These are phyloP conservation scores for Globodera rostochiensis DNA, from an alignment of 1,140 invertebrate genomes.

Conservation along the genomic window DNA sequence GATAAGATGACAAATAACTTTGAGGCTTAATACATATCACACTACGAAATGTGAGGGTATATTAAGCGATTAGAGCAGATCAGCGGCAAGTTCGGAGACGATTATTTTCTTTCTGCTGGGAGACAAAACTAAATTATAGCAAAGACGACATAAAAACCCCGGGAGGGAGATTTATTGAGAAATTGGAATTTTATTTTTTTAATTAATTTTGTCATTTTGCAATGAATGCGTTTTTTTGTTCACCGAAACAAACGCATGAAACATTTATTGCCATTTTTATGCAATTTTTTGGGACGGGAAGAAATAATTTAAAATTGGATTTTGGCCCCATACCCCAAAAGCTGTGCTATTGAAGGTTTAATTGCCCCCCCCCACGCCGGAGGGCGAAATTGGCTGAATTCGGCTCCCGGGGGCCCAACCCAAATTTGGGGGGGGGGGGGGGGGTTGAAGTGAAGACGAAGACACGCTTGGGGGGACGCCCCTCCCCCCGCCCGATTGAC, in stretches of 20 bases:
- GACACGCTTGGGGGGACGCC: too few relatives aligned
- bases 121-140: too few relatives aligned
- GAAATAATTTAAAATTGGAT: not conserved
- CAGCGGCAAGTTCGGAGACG: not conserved
- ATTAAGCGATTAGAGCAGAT: not conserved
- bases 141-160: not conserved
- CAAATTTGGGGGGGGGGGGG: too few relatives aligned
- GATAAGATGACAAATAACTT: not conserved
- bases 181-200: not conserved
- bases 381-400: not conserved
- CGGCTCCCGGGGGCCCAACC: not conserved
- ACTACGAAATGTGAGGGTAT: not conserved
- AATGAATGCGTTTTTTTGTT: too few relatives aligned
- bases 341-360: not conserved
- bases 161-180: not conserved
- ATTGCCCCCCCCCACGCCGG: not conserved
- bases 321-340: not conserved
- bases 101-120: too few relatives aligned
- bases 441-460: not conserved
- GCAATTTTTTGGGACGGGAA: not conserved
- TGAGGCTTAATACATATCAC: not conserved
- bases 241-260: not conserved
- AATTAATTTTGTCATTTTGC: too few relatives aligned
- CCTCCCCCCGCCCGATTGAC: not conserved
- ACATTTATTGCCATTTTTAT: not conserved